Percentiles rank a stretch among this genome's conserved stretches.
Conservation (phyloP, 1,140 invertebrate genomes). For the Platorchestia sp. region DNA sequence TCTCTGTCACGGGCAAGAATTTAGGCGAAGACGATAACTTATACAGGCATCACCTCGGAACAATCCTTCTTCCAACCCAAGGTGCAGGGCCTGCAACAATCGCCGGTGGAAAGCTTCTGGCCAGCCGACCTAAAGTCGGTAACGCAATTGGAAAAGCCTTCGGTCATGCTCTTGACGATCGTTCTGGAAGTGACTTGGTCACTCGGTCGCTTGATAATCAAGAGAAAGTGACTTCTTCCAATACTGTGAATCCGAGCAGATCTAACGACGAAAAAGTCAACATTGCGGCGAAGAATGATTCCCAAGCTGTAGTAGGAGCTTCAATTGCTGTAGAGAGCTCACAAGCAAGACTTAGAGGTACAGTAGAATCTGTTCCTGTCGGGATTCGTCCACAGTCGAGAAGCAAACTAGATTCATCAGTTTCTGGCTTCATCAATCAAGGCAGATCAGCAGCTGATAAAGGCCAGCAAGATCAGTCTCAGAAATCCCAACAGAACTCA, state of each 20-base stretch:
- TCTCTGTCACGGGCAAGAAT: constrained; percentile 21
- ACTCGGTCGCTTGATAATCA: not conserved
- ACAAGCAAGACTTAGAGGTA: not conserved
- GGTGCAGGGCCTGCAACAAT: constrained; percentile 12
- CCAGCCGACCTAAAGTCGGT: not conserved
- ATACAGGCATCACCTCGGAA: constrained; percentile 17
- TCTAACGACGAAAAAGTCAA: not conserved
- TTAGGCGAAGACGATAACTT: constrained; percentile 15
- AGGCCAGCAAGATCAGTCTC: not conserved
- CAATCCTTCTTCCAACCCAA: not conserved
- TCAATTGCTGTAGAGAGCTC: not conserved
- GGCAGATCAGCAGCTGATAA: not conserved
- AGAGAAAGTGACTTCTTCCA: not conserved
- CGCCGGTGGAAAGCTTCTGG: not conserved
- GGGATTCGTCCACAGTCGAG: not conserved
- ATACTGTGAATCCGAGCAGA: not conserved
- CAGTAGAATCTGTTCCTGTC: constrained; percentile 26
- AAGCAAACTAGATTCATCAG: not conserved
- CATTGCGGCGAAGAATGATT: not conserved
- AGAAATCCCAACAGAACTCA: not conserved
- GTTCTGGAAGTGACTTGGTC: not conserved
- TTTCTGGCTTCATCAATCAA: not conserved
- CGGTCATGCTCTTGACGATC: not conserved
- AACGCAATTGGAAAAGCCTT: not conserved
- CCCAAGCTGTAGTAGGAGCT: constrained; percentile 20